Conservation (phyloP, 2,797 vertebrate species). For the Malacoraja senta region DNA sequence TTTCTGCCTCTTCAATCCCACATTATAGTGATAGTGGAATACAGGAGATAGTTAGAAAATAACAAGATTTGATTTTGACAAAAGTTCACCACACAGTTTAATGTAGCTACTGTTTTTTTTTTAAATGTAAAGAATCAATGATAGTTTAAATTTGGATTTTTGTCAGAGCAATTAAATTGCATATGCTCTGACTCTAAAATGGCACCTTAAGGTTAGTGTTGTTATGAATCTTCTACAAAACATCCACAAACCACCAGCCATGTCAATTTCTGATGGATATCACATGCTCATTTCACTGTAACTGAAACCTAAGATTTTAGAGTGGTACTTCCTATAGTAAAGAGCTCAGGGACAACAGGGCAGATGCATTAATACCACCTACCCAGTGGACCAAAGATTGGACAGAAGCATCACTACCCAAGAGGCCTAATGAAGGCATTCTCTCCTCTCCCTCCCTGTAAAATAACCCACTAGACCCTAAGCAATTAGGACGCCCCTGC, state of each 20-base stretch:
- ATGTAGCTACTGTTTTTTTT: not conserved
- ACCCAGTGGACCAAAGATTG: slow-evolving; percentile 23
- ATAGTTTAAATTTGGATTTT: not conserved
- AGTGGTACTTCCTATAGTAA: too few relatives aligned
- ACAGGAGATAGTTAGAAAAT: not conserved
- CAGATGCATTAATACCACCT: slow-evolving; percentile 13
- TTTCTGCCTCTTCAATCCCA: not conserved
- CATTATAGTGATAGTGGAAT: not conserved
- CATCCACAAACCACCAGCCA: not conserved
- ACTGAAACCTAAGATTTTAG: not conserved
- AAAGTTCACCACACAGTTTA: not conserved
- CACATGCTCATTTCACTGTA: not conserved
- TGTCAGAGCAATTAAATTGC: not conserved
- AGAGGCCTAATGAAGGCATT: slow-evolving; percentile 4
- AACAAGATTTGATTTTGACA: not conserved
- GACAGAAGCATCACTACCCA: slow-evolving; percentile 7
- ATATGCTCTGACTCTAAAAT: not conserved
- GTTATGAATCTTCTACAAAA: not conserved
- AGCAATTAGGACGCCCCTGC: slow-evolving; percentile 17
- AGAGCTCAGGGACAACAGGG: not conserved
- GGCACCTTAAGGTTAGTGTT: not conserved
- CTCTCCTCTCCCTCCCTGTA: not conserved
- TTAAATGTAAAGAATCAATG: not conserved
- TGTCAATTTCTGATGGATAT: not conserved
- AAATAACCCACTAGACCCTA: not conserved